These are phyloP conservation scores for Drosophila navojoa DNA, from an alignment of 1,140 invertebrate species.

Conservation along the genomic window DNA sequence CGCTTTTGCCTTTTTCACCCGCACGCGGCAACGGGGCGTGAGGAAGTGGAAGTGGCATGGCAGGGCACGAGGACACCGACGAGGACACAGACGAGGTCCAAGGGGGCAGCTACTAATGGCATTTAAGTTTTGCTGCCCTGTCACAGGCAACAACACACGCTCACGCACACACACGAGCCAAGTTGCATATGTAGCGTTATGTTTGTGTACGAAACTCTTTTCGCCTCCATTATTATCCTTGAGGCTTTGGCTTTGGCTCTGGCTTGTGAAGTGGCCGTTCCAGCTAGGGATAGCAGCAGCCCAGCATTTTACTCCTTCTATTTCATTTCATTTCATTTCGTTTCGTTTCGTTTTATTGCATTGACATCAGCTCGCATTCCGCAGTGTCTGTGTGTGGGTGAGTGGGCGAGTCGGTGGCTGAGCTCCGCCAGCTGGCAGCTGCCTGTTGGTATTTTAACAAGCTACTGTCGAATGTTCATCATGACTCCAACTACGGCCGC, in stretches of 20 bases:
- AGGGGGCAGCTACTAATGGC: slow-evolving; percentile 73
- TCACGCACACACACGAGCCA: slow-evolving; percentile 2
- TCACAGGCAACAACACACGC: slow-evolving; percentile 26
- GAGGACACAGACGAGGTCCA: slow-evolving; percentile 39
- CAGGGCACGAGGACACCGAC: slow-evolving; percentile 13
- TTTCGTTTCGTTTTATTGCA: slow-evolving; percentile 69
- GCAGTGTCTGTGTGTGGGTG: not conserved
- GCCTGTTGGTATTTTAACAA: slow-evolving; percentile 76
- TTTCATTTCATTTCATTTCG: slow-evolving; percentile 23
- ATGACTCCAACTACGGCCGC: slow-evolving; percentile 34
- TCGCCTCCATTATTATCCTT: slow-evolving; percentile 64
- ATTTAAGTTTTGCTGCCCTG: slow-evolving; percentile 70
- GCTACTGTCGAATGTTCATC: slow-evolving; percentile 69
- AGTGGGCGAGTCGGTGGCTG: slow-evolving; percentile 15
- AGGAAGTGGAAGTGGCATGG: not conserved
- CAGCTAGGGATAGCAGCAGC: slow-evolving; percentile 23
- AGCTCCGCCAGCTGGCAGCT: slow-evolving; percentile 36
- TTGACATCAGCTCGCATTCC: slow-evolving; percentile 59
- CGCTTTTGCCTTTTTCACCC: slow-evolving; percentile 54
- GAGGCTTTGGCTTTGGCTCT: slow-evolving; percentile 35
- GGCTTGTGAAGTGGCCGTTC: slow-evolving; percentile 14
- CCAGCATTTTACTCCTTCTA: slow-evolving; percentile 61
- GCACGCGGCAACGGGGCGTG: slow-evolving; percentile 1
- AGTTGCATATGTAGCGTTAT: slow-evolving; percentile 21
- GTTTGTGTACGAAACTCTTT: slow-evolving; percentile 51